Conservation (phyloP, 1,140 invertebrate genomes). For the Bombus balteatus region DNA sequence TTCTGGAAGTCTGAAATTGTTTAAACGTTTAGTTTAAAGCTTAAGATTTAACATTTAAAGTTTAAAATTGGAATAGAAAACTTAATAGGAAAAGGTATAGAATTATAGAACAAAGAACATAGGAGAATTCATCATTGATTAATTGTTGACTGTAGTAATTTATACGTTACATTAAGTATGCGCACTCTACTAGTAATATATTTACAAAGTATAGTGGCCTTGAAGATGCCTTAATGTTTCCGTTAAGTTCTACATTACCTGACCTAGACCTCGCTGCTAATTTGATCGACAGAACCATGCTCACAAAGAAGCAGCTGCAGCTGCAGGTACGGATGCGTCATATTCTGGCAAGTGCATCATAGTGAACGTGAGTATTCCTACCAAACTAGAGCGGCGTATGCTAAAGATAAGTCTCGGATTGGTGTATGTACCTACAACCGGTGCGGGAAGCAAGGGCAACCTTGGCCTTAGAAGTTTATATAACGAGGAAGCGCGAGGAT, state of each 20-base stretch:
- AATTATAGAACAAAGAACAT: too few relatives aligned
- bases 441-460: slow-evolving; percentile 66
- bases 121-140: too few relatives aligned
- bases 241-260: background rate
- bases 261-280: slow-evolving; percentile 33
- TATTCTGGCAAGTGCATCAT: slow-evolving; percentile 12
- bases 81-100: too few relatives aligned
- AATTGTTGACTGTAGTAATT: too few relatives aligned
- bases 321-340: background rate
- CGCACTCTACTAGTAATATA: background rate
- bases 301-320: background rate
- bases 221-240: background rate
- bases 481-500: slow-evolving; percentile 69
- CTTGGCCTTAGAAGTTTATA: slow-evolving; percentile 76
- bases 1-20: too few relatives aligned
- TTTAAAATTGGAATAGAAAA: too few relatives aligned
- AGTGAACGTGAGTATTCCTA: slow-evolving; percentile 40
- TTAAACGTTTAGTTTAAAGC: too few relatives aligned
- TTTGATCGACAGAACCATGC: background rate
- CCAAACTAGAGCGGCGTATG: slow-evolving; percentile 64
- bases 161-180: too few relatives aligned
- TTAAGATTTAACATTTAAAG: too few relatives aligned
- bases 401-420: slow-evolving; percentile 68
- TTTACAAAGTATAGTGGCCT: background rate
- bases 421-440: slow-evolving; percentile 51